Percentiles rank a stretch among this genome's conserved stretches.
Conservation (phyloP, 1,140 invertebrate species). For the Brachionus rotundiformis region DNA sequence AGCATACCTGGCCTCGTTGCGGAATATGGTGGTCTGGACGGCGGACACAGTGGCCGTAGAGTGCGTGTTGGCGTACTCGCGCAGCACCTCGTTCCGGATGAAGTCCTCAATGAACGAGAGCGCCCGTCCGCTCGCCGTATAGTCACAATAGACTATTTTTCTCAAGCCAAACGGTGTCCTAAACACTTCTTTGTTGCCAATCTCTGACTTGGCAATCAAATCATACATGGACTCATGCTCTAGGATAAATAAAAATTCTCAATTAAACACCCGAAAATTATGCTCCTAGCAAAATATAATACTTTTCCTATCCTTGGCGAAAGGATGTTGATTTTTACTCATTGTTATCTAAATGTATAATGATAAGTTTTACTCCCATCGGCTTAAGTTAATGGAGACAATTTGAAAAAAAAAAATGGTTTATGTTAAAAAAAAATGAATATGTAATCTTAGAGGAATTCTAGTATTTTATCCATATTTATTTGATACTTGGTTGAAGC, state of each 20-base stretch:
- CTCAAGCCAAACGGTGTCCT: slow-evolving; percentile 21
- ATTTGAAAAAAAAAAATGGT: not conserved
- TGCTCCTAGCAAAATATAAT: not conserved
- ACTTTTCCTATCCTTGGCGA: slow-evolving; percentile 8
- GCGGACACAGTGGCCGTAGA: slow-evolving; percentile 81
- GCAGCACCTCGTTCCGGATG: slow-evolving; percentile 77
- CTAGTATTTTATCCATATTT: slow-evolving; percentile 36
- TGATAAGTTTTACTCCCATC: not conserved
- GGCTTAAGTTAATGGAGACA: no score
- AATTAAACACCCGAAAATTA: not conserved
- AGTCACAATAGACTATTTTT: slow-evolving; percentile 57
- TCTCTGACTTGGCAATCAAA: slow-evolving; percentile 31
- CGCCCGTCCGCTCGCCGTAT: slow-evolving; percentile 65
- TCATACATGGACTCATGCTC: slow-evolving; percentile 29
- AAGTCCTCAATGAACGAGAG: slow-evolving; percentile 85
- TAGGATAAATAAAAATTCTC: not conserved
- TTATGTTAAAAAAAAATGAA: not conserved
- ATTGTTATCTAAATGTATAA: not conserved
- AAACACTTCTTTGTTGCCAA: slow-evolving; percentile 9
- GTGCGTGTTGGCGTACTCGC: slow-evolving; percentile 81
- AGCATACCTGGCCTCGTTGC: slow-evolving; percentile 71
- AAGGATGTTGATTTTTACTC: not conserved
- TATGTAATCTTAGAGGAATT: slow-evolving; percentile 41
- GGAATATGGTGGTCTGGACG: slow-evolving; percentile 80
- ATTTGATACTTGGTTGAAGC: slow-evolving; percentile 1